These are phyloP conservation scores for Helarctos malayanus DNA, from an alignment of 2,797 vertebrate species.

Conservation along the genomic window DNA sequence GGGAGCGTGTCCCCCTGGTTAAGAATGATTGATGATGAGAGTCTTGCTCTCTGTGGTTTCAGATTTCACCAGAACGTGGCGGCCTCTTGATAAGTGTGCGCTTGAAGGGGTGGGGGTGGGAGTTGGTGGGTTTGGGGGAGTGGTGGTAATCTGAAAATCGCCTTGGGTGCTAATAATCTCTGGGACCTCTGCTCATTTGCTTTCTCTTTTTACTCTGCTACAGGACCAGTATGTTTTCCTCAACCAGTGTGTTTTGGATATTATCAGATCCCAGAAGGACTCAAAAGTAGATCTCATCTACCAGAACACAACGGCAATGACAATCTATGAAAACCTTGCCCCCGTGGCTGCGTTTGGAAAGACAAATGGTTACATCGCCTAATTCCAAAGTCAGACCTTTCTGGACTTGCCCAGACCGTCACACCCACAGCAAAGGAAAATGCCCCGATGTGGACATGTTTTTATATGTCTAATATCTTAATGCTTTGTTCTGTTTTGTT, in stretches of 20 bases:
- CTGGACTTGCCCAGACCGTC: constrained; percentile 19
- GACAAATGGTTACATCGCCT: constrained; percentile 89
- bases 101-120: background rate
- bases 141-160: background rate
- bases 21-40: background rate
- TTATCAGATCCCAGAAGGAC: constrained; percentile 95
- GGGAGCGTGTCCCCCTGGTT: background rate
- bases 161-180: too few relatives aligned
- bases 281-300: constrained; percentile 94
- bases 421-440: constrained; percentile 58
- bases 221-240: constrained; percentile 98
- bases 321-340: constrained; percentile 94
- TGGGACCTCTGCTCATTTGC: background rate
- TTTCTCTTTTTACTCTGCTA: constrained; percentile 49
- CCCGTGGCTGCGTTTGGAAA: constrained; percentile 86
- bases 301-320: constrained; percentile 94
- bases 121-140: background rate
- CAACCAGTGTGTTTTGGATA: constrained; percentile 97
- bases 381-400: constrained; percentile 60
- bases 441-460: constrained; percentile 57
- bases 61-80: background rate
- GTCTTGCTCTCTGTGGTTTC: background rate
- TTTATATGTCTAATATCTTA: constrained; percentile 77
- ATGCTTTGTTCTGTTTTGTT: constrained; percentile 81
- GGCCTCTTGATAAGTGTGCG: fast-evolving